These are phyloP conservation scores for Drosophila nigromelanica DNA, from an alignment of 1,140 invertebrate species.

Conservation along the genomic window DNA sequence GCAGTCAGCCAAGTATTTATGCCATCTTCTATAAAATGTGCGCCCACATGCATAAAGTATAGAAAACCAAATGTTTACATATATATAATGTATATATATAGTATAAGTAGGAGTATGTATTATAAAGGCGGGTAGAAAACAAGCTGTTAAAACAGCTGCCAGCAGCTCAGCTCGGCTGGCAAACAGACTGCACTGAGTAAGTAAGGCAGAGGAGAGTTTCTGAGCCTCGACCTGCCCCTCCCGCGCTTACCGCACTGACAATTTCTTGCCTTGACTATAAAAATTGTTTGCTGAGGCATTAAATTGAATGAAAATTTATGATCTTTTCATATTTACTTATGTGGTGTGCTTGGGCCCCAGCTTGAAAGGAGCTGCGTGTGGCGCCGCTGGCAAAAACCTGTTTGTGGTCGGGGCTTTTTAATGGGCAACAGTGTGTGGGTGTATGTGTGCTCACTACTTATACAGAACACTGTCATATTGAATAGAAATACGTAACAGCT, in stretches of 20 bases:
- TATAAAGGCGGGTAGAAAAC: slow-evolving; percentile 61
- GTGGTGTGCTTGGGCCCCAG: slow-evolving; percentile 31
- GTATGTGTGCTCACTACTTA: not conserved
- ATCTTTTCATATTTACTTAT: slow-evolving; percentile 83
- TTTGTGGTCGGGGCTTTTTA: slow-evolving; percentile 35
- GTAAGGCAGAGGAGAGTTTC: slow-evolving; percentile 1
- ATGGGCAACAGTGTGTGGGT: slow-evolving; percentile 11
- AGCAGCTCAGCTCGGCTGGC: slow-evolving; percentile 31
- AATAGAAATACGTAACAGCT: slow-evolving; percentile 42
- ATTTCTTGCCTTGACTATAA: slow-evolving; percentile 72
- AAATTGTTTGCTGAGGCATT: slow-evolving; percentile 83
- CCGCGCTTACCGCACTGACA: slow-evolving; percentile 39
- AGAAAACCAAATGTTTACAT: slow-evolving; percentile 11
- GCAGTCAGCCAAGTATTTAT: slow-evolving; percentile 55
- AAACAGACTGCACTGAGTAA: slow-evolving; percentile 33
- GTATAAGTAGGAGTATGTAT: slow-evolving; percentile 40
- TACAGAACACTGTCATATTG: slow-evolving; percentile 22
- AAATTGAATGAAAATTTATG: slow-evolving; percentile 84
- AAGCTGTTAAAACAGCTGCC: slow-evolving; percentile 75
- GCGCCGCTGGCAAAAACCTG: slow-evolving; percentile 50
- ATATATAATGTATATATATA: slow-evolving; percentile 13
- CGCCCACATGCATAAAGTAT: slow-evolving; percentile 52
- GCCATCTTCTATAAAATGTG: slow-evolving; percentile 61
- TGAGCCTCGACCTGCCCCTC: not conserved
- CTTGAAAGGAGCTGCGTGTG: slow-evolving; percentile 51